Base-by-base conservation (phyloP, 2,888 invertebrate genomes). In the Hydrotaea cyrtoneurina region DNA sequence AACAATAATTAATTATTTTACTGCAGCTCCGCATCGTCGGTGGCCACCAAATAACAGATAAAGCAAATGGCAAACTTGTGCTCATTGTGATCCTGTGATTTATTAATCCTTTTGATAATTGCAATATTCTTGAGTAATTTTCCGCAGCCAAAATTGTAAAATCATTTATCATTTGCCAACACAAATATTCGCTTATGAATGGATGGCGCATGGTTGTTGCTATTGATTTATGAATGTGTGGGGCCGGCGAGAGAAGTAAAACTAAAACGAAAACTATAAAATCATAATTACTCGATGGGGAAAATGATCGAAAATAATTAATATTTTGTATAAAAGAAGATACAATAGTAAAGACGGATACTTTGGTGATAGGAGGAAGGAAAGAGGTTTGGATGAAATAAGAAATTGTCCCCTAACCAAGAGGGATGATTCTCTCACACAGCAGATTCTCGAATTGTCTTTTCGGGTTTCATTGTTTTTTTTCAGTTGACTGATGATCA, bases 61-160 rank as follows among this genome's bases (percentile, higher is more conserved):
- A n/a, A 53, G 19, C 13, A 19, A 17, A 43, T 66, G 43, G 39
- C 43, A n/a, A 15, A 31, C 15, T 36, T 31, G 15, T 31, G 5
- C 36, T 62, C 62, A 62, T 62, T 23, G 39, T 39, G 26, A 31
- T 66, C 11, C 39, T 8, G 23, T 69, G 69, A 69, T 69, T 69
- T 69, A 69, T 69, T 69, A 69, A 69, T 69, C 21, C 69, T 69
- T 69, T 69, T 13, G 69, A 23, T 69, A 69, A 69, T 69, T 69
- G 69, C 69, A 69, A 43, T 69, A 46, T 69, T 15, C 69, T 69
- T 69, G 69, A 69, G 69, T 69, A 69, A 69, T 46, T 46, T 43
- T 69, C 69, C 46, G 23, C 13, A 23, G 46, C 21, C 46, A 46
- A 69, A 66, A 66, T 43, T 46, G 69, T 23, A 15, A 69, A 69